phyloP scores from a whole-genome alignment of 2,797 vertebrate species.

The Scarus forsteni region DNA sequence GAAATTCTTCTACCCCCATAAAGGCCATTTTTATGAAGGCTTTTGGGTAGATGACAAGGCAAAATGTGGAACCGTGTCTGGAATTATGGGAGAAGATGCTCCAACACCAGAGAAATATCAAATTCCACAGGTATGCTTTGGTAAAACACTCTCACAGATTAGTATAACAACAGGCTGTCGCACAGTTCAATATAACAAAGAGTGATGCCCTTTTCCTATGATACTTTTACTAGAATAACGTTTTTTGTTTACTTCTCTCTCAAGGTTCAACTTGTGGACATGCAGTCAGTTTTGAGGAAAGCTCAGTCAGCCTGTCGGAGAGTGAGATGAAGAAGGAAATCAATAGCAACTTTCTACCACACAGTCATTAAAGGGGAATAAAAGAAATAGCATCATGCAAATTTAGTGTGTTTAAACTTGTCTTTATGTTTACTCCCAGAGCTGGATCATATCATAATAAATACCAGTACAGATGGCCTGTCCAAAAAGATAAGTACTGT shows the following conservation, averaged over 20 bases:
- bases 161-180: not conserved
- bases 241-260: conserved; percentile 18
- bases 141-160: not conserved
- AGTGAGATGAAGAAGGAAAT: conserved; percentile 27
- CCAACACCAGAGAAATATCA: conserved; percentile 82
- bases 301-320: conserved; percentile 68
- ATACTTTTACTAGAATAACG: conserved; percentile 11
- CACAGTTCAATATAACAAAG: not conserved
- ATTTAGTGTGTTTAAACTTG: not conserved
- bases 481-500: no score
- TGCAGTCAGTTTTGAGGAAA: conserved; percentile 85
- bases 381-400: not conserved
- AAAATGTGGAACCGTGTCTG: conserved; percentile 89
- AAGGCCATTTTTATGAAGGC: conserved; percentile 90
- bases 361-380: not conserved
- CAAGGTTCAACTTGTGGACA: conserved; percentile 86
- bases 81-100: conserved; percentile 84
- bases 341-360: conserved; percentile 15
- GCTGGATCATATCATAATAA: no score
- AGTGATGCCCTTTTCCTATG: not conserved
- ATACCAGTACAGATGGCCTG: no score
- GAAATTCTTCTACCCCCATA: conserved; percentile 86
- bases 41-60: conserved; percentile 88
- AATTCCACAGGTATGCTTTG: conserved; percentile 89
- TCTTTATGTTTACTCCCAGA: not conserved